Evolutionary conservation across 2,797 vertebrate species (phyloP).

Genomic region (Acridotheres tristis): DNA sequence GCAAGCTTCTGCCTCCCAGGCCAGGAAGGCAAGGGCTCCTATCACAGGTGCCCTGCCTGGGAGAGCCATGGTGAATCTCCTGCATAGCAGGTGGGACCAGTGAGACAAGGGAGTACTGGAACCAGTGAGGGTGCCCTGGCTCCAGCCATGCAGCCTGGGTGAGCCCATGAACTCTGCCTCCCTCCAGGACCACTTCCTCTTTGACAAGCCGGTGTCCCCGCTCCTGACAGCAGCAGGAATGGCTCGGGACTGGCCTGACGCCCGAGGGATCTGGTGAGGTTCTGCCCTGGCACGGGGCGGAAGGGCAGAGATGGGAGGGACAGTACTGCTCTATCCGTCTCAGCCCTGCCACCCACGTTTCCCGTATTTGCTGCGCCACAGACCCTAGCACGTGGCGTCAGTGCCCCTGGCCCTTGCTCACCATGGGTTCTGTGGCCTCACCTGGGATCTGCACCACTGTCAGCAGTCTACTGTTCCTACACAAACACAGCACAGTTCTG

Average conservation of each 20-base stretch:
- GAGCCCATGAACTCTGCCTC: not conserved
- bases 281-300: not conserved
- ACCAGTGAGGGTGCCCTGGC: not conserved
- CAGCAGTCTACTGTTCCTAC: not conserved
- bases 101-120: not conserved
- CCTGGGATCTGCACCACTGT: not conserved
- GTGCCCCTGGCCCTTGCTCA: not conserved
- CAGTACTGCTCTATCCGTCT: fast-evolving
- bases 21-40: not conserved
- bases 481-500: not conserved
- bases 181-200: conserved; percentile 93
- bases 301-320: not conserved
- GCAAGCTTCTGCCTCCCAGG: not conserved
- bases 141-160: not conserved
- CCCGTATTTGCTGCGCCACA: fast-evolving
- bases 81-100: not conserved
- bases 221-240: conserved; percentile 93
- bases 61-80: fast-evolving
- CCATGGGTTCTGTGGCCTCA: not conserved
- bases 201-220: conserved; percentile 95
- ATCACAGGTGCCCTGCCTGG: not conserved
- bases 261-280: conserved; percentile 93
- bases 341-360: fast-evolving
- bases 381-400: not conserved
- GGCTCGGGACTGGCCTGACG: conserved; percentile 98